Evolutionary conservation across 1,140 invertebrate genomes (phyloP), one percentile per base, ranked within the genome.

Genomic region (Drosophila bifasciata): DNA sequence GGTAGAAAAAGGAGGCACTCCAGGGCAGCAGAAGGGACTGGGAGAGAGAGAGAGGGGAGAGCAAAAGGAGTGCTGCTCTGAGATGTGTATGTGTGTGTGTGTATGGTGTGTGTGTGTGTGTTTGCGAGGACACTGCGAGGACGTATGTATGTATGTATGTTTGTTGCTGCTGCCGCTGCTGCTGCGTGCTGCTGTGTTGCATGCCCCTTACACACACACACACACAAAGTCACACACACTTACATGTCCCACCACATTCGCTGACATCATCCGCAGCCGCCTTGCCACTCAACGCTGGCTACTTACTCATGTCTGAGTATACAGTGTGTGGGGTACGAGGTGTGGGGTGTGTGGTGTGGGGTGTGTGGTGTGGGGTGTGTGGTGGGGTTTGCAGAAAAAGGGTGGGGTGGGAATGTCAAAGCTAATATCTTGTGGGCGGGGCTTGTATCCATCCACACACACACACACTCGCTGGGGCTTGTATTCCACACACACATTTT

Each of bases 181-280:
- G 74, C 58, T 71, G 58, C 41, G 43, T 74, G 71, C 70, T 55
- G 63, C 53, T 75, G 62, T 75, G 75, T 70, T 79, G 76, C 69
- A 79, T 79, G 70, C 51, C 19, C 19, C 19, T 21, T 4, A 21
- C 19, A 21, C 3, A 57, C 63, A 68, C 51, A 67, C 55, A 64
- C 40, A 61, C 9, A 55, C 50, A 57, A n/a, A n/a, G n/a, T n/a
- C 8, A 60, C 49, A 52, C 44, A 62, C 46, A 44, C 36, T 1
- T 5, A 25, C 43, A 41, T 5, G 32, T 11, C 32, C 11, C 49
- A 23, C 28, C 39, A 36, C 36, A 62, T 69, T 78, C 83, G 83
- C 83, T 86, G 83, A 86, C 83, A 88, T 86, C 83, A 88, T 86
- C 81, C 67, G 63, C 66, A 64, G 62, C 72, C 58, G 44, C 46